Conservation (phyloP, 2,888 invertebrate species). For the Omphaloscelis lunosa region DNA sequence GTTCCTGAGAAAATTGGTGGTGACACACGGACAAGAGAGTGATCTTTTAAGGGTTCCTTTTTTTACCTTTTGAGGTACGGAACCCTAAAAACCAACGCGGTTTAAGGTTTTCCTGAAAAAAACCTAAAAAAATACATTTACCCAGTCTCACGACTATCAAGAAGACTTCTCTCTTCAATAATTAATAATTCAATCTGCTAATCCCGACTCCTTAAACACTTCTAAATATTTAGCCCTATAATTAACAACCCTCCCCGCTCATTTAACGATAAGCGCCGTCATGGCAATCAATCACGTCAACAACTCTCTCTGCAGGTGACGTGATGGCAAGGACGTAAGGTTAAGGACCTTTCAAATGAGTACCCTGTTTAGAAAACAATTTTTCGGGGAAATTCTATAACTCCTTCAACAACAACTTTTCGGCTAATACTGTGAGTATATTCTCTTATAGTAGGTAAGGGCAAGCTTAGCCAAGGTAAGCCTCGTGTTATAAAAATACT, state of each 20-base stretch:
- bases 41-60: too few species aligned
- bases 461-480: background rate
- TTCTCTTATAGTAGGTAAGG: background rate
- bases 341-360: background rate
- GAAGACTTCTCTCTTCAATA: background rate
- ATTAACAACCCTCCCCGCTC: slow-evolving; percentile 34
- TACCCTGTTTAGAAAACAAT: background rate
- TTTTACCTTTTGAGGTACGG: too few species aligned
- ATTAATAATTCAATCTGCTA: background rate
- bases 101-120: background rate
- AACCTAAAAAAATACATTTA: background rate
- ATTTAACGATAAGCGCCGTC: slow-evolving; percentile 47
- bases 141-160: too few species aligned
- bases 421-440: background rate
- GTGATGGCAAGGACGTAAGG: background rate
- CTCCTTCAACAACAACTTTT: background rate
- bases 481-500: background rate
- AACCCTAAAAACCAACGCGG: background rate
- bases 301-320: slow-evolving; percentile 44
- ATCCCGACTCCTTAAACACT: background rate
- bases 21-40: too few species aligned
- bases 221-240: slow-evolving; percentile 10
- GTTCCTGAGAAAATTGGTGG: too few species aligned
- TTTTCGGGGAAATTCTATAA: too few species aligned
- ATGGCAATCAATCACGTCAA: slow-evolving; percentile 49